These are phyloP conservation scores for Otis tarda DNA, from an alignment of 2,113 vertebrate species.

Conservation along the genomic window DNA sequence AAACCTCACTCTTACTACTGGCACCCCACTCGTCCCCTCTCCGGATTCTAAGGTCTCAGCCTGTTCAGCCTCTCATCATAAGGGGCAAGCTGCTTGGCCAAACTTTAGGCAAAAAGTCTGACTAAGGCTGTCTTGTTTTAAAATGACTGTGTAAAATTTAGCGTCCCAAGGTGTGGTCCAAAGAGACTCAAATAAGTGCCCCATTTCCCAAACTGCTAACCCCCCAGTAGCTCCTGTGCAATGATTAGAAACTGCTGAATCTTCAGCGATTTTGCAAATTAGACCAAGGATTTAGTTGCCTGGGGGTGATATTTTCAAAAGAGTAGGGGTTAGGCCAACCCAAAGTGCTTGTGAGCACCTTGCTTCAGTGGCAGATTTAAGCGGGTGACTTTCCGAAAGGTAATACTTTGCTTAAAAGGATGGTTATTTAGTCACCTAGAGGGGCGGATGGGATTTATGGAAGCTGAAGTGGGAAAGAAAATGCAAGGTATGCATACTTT, in stretches of 20 bases:
- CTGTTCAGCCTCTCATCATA: not conserved
- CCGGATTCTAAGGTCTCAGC: not conserved
- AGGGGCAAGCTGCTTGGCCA: not conserved
- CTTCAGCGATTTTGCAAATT: constrained; percentile 50
- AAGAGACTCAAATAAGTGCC: not conserved
- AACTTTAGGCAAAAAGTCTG: not conserved
- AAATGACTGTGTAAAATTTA: constrained; percentile 11
- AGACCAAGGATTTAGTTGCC: constrained; percentile 23
- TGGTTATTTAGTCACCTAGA: not conserved
- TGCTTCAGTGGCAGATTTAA: not conserved
- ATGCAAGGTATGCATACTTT: not conserved
- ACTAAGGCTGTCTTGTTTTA: not conserved
- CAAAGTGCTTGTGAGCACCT: constrained; percentile 3
- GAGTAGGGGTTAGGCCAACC: not conserved
- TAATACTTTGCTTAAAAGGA: not conserved
- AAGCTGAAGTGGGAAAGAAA: not conserved
- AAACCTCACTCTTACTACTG: not conserved
- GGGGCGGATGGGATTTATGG: not conserved
- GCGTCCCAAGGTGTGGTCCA: not conserved
- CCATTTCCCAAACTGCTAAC: constrained; percentile 16
- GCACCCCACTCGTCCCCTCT: not conserved
- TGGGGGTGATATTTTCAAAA: constrained; percentile 22
- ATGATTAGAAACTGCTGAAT: constrained; percentile 38
- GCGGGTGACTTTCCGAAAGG: not conserved
- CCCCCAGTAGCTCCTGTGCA: not conserved